Evolutionary conservation across 2,888 invertebrate genomes (phyloP).

Genomic region (Icerya purchasi): DNA sequence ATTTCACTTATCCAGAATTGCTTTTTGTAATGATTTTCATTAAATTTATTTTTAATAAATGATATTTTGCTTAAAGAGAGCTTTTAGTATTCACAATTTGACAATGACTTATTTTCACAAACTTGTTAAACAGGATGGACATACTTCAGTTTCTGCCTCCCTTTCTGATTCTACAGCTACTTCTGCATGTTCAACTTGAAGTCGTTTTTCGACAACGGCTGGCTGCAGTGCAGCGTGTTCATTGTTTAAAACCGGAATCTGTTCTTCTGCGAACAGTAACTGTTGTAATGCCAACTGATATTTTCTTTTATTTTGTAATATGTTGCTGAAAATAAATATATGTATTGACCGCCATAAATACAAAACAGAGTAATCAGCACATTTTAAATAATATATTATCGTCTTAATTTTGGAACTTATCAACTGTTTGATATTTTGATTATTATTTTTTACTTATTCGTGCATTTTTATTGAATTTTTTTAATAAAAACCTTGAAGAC

Average conservation of each 20-base stretch:
- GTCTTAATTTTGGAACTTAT: no score
- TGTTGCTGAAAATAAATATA: background rate
- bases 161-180: conserved; percentile 3
- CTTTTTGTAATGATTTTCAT: no score
- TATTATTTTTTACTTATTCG: no score
- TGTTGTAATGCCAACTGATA: conserved; percentile 1
- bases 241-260: conserved; percentile 3
- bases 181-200: conserved; percentile 1
- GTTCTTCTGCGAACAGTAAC: conserved; percentile 1
- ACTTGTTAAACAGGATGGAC: no score
- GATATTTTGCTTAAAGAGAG: no score
- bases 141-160: conserved; percentile 6
- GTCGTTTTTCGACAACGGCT: conserved; percentile 6
- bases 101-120: no score
- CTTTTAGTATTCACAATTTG: no score
- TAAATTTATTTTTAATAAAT: no score
- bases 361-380: background rate
- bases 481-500: no score
- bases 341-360: conserved; percentile 1
- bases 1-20: no score
- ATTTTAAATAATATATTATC: background rate
- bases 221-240: conserved; percentile 7
- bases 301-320: conserved; percentile 3
- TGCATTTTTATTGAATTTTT: no score
- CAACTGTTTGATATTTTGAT: no score